Base-by-base conservation (phyloP, 2,888 invertebrate species). In the Torymus aiolomorphi region DNA sequence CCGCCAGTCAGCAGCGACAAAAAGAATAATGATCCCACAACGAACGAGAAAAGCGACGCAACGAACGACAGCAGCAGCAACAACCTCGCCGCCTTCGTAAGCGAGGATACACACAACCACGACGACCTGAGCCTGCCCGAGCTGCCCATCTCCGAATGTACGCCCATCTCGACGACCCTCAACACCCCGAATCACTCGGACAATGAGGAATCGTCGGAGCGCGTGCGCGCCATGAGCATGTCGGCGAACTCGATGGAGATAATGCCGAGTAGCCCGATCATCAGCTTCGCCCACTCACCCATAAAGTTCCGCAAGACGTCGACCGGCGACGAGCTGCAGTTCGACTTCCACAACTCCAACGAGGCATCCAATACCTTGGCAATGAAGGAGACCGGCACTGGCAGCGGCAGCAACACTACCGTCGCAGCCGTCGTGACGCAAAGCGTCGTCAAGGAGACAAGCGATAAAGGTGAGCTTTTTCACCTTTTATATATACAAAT, bases 161-260 rank as follows among this genome's bases (percentile, higher is more conserved):
- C 89, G 2, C 87, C 89, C 2, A 86, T 89, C 11, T 90, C 90
- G 4, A 90, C 90, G 18, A 89, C 90, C 1, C 76, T 90, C 2
- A 90, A 90, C 67, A 90, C 90, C 0, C 90, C 90, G 0, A 89
- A 86, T 62, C 90, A 90, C 66, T 90, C 90, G 0, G 90, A 90
- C 56, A 89, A 86, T 54, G 90, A 90, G 74, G 90, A 90, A 63
- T 88, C 89, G 2, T 80, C 80, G n/a, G 84, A 84, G 20, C 86
- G 82, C 82, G 85, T 80, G 73, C 86, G 56, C 8, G 83, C 82
- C 4, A 85, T 87, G 76, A 83, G 86, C 0, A 59, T 84, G 88
- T 2, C 79, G 0, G 75, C 69, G 2, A 89, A 90, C 84, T 89
- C 89, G 3, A 90, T 90, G 52, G 90, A 90, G 77, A 85, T 89